Conservation (phyloP, 2,113 vertebrate species). For the Pedetes capensis region DNA sequence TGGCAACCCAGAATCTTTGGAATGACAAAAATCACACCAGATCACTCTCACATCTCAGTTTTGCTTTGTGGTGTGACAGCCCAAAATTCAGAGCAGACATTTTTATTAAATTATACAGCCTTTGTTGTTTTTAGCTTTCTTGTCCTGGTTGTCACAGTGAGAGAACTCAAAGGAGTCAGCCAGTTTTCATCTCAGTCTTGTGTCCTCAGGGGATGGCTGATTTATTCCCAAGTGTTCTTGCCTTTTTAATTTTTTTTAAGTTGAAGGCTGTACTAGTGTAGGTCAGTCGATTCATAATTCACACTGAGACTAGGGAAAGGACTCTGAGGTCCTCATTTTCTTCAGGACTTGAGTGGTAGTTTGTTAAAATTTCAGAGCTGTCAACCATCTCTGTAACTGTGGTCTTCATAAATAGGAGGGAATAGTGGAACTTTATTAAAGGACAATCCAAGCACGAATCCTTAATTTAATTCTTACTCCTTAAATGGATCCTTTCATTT, state of each 20-base stretch:
- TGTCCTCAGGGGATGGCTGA: slow-evolving; percentile 39
- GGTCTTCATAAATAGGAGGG: slow-evolving; percentile 43
- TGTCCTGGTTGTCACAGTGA: neutral
- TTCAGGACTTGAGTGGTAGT: neutral
- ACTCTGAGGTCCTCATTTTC: slow-evolving; percentile 1
- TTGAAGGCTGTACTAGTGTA: slow-evolving; percentile 37
- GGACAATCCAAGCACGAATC: slow-evolving; percentile 32
- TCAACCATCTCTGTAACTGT: neutral
- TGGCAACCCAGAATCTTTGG: neutral
- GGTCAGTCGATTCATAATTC: slow-evolving; percentile 68
- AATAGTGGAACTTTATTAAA: slow-evolving; percentile 60
- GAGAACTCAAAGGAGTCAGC: slow-evolving; percentile 59
- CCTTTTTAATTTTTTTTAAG: slow-evolving; percentile 59
- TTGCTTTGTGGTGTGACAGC: slow-evolving; percentile 41
- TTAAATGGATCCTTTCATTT: too few species aligned
- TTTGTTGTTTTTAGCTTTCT: slow-evolving; percentile 52
- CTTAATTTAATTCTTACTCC: too few species aligned
- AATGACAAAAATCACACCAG: slow-evolving; percentile 34
- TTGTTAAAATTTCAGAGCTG: slow-evolving; percentile 62
- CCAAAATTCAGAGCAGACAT: slow-evolving; percentile 51
- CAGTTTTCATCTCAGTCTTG: slow-evolving; percentile 62
- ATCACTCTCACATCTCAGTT: slow-evolving; percentile 28
- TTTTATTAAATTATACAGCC: slow-evolving; percentile 49
- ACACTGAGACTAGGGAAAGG: slow-evolving; percentile 1
- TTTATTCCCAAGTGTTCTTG: slow-evolving; percentile 70